These are phyloP conservation scores for Gymnobelideus leadbeateri DNA, from an alignment of 2,113 vertebrate species.

Conservation along the genomic window DNA sequence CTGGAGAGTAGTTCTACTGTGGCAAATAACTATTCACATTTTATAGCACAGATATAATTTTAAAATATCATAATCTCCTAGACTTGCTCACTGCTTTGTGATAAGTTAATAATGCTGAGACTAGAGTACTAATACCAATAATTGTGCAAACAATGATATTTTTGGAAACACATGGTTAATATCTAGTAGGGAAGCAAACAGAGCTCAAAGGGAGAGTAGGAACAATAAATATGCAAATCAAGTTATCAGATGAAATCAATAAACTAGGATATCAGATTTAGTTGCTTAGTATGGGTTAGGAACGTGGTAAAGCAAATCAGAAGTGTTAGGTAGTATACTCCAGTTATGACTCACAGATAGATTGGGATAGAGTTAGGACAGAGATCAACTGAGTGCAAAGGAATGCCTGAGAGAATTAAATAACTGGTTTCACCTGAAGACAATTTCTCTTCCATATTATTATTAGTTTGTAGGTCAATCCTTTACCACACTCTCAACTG, in stretches of 20 bases:
- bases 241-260: not conserved
- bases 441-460: not conserved
- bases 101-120: not conserved
- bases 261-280: not conserved
- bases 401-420: not conserved
- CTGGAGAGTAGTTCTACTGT: not conserved
- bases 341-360: not conserved
- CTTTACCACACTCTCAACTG: not conserved
- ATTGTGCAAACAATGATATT: not conserved
- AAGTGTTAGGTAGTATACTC: not conserved
- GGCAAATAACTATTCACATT: not conserved
- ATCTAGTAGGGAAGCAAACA: not conserved
- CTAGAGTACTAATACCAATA: not conserved
- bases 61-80: not conserved
- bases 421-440: not conserved
- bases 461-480: slow-evolving; percentile 6
- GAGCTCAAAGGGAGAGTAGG: not conserved
- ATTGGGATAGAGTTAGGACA: not conserved
- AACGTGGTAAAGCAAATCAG: not conserved
- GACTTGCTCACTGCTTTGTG: not conserved
- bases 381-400: not conserved
- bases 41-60: not conserved
- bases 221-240: not conserved
- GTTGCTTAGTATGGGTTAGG: not conserved
- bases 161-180: not conserved